phyloP scores from a whole-genome alignment of 1,140 invertebrate species.

The Nylanderia fulva region DNA sequence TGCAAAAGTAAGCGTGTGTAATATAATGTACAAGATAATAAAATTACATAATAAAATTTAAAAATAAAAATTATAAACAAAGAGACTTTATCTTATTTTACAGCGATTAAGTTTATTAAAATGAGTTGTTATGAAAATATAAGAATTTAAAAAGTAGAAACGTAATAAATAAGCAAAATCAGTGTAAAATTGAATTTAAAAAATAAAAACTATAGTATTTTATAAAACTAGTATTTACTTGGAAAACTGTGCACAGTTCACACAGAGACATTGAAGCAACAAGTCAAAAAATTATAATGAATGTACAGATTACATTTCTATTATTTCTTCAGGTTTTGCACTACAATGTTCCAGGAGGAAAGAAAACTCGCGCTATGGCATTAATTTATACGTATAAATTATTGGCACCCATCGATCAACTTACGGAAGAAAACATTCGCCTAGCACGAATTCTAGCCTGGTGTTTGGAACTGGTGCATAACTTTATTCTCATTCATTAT shows the following conservation, averaged over 20 bases:
- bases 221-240: background rate
- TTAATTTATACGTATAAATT: conserved; percentile 93
- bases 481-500: conserved; percentile 1
- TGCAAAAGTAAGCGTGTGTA: conserved; percentile 88
- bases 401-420: conserved; percentile 87
- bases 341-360: conserved; percentile 93
- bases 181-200: background rate
- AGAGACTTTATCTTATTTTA: background rate
- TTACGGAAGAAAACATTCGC: conserved; percentile 92
- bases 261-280: conserved; percentile 30
- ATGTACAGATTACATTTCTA: background rate
- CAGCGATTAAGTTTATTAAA: no score
- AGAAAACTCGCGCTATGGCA: conserved; percentile 93
- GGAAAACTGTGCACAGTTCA: background rate
- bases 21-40: background rate
- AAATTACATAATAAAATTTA: no score
- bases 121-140: background rate
- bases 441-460: conserved; percentile 95
- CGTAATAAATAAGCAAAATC: background rate
- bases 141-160: background rate
- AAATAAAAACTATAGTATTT: background rate
- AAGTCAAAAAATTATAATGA: conserved; percentile 16
- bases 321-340: conserved; percentile 89
- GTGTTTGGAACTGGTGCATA: conserved; percentile 96
- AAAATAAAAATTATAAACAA: background rate